Percentiles rank a stretch among this genome's conserved stretches.
These are phyloP conservation scores for Mantis religiosa DNA, from an alignment of 2,888 invertebrate species.

Conservation along the genomic window DNA sequence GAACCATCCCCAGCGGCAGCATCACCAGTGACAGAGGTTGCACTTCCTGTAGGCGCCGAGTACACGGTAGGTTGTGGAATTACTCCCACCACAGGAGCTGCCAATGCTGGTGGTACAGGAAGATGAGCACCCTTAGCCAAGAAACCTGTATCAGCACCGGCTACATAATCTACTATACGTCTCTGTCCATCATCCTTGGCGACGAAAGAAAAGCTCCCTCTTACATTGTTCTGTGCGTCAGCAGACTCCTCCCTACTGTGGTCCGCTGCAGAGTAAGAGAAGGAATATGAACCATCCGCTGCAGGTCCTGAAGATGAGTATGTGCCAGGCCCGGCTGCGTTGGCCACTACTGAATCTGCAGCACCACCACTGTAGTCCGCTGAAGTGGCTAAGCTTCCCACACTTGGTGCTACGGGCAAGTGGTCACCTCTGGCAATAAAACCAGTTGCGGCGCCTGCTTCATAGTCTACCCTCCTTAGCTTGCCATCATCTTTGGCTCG, in stretches of 20 bases:
- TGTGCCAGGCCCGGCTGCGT: background rate
- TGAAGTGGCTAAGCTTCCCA: slow-evolving; percentile 1
- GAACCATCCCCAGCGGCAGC: slow-evolving; percentile 32
- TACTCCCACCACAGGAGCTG: background rate
- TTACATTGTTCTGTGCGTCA: slow-evolving; percentile 33
- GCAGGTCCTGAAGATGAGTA: background rate
- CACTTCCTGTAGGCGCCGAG: background rate
- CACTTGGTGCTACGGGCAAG: slow-evolving; percentile 33
- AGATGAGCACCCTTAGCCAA: slow-evolving; percentile 35
- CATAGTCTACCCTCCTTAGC: slow-evolving; percentile 30
- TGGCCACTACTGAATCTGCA: slow-evolving; percentile 22
- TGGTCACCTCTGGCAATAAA: slow-evolving; percentile 34
- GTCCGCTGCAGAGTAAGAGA: slow-evolving; percentile 30
- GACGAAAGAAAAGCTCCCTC: slow-evolving; percentile 33
- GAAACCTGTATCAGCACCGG: slow-evolving; percentile 33
- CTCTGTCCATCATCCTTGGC: slow-evolving; percentile 33
- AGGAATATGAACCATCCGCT: slow-evolving; percentile 26
- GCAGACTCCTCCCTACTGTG: slow-evolving; percentile 29
- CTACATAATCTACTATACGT: slow-evolving; percentile 31
- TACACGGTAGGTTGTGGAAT: background rate
- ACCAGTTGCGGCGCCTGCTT: slow-evolving; percentile 33
- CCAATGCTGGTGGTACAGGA: slow-evolving; percentile 30
- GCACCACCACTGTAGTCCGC: slow-evolving; percentile 34
- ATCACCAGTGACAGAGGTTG: background rate
- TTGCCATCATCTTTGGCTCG: slow-evolving; percentile 33